Conservation (phyloP, 2,797 vertebrate species). For the Sarcophilus harrisii region DNA sequence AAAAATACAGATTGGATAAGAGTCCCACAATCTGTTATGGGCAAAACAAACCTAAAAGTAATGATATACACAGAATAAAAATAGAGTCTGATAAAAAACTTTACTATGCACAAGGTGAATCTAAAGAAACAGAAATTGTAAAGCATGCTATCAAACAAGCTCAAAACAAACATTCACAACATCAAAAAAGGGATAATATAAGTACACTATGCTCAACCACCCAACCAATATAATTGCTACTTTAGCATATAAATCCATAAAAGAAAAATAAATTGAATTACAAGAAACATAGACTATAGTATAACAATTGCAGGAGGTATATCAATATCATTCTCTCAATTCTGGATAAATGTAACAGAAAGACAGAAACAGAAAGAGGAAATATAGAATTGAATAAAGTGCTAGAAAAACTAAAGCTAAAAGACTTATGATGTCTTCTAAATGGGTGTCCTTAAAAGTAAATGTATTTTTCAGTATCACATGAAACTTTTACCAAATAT, state of each 20-base stretch:
- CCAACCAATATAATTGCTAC: neutral
- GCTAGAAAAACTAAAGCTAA: neutral
- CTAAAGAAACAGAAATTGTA: neutral
- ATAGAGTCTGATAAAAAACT: neutral
- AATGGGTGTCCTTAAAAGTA: neutral
- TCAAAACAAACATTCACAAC: neutral
- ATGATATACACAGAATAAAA: too few species aligned
- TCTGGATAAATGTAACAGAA: neutral
- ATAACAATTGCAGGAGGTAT: neutral
- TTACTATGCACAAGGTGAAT: neutral
- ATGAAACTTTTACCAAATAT: neutral
- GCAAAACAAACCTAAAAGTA: neutral
- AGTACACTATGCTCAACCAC: neutral
- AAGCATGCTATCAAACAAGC: neutral
- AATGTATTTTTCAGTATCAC: neutral
- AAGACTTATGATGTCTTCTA: too few species aligned
- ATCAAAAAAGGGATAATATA: neutral
- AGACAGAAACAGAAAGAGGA: neutral
- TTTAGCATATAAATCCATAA: neutral
- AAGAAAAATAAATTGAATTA: neutral
- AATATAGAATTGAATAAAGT: neutral
- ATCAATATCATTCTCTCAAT: neutral
- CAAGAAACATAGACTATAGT: too few species aligned
- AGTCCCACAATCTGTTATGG: neutral
- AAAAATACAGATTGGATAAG: neutral